These are phyloP conservation scores for Nomada goodeniana DNA, from an alignment of 2,888 invertebrate species.

Conservation along the genomic window DNA sequence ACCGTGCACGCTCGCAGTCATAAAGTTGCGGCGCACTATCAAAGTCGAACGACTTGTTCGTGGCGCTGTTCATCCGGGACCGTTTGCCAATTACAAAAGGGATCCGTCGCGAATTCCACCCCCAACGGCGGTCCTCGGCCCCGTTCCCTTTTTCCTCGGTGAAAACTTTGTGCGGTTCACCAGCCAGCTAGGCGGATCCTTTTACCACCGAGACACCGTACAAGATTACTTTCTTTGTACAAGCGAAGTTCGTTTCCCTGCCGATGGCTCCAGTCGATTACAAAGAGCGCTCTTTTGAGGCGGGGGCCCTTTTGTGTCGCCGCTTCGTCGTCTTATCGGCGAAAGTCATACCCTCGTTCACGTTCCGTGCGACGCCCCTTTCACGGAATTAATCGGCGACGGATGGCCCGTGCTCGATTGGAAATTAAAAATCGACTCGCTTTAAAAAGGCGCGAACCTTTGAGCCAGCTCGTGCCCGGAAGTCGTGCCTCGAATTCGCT, in stretches of 20 bases:
- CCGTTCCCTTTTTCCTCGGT: conserved; percentile 53
- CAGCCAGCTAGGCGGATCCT: conserved; percentile 52
- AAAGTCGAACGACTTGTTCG: conserved; percentile 50
- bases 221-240: conserved; percentile 74
- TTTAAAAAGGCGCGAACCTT: conserved; percentile 14
- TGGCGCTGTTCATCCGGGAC: conserved; percentile 51
- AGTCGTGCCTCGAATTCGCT: conserved; percentile 30
- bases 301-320: conserved; percentile 52
- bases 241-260: conserved; percentile 71
- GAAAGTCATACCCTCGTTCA: conserved; percentile 47
- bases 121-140: conserved; percentile 10
- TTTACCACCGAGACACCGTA: conserved; percentile 66
- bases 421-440: conserved; percentile 47
- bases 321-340: conserved; percentile 50
- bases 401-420: conserved; percentile 31
- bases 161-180: conserved; percentile 70
- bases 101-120: conserved; percentile 58
- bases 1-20: conserved; percentile 19
- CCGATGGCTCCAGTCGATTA: conserved; percentile 70
- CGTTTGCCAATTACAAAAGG: conserved; percentile 77
- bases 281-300: conserved; percentile 65
- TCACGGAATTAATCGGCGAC: conserved; percentile 52
- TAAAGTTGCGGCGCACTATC: conserved; percentile 50
- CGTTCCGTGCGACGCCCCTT: not conserved
- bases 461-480: conserved; percentile 22